Evolutionary conservation across 2,113 vertebrate species (phyloP).

Genomic region (Megaceryle torquata): DNA sequence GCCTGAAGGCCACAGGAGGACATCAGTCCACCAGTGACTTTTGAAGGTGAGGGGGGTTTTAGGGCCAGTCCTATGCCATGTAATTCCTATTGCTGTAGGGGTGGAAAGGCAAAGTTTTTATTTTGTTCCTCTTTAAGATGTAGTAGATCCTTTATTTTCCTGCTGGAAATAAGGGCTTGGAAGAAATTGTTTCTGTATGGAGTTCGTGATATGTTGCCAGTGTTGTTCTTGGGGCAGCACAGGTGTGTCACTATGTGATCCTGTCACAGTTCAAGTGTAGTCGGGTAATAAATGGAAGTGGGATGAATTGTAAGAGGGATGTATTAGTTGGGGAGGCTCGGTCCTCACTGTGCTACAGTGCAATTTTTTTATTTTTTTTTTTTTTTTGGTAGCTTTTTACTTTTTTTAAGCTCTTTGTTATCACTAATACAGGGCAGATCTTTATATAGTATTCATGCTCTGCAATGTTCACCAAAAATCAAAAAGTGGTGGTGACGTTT

Average conservation of each 20-base stretch:
- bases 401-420: neutral
- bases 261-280: neutral
- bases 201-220: neutral
- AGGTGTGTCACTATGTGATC: neutral
- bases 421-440: neutral
- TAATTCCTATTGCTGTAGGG: neutral
- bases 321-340: neutral
- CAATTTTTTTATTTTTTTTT: neutral
- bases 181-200: neutral
- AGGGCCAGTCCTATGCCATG: neutral
- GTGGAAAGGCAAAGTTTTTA: neutral
- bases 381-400: neutral
- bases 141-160: neutral
- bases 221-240: neutral
- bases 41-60: neutral
- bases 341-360: neutral
- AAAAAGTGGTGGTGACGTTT: neutral
- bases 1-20: neutral
- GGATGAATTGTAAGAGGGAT: neutral
- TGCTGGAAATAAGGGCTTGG: neutral
- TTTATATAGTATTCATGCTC: neutral
- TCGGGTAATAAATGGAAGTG: neutral
- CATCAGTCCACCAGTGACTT: neutral
- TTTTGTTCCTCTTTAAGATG: neutral
- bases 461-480: neutral